These are phyloP conservation scores for Petrosia ficiformis DNA, from an alignment of 37 sponge, comb jelly and placozoan genomes.

Conservation along the genomic window DNA sequence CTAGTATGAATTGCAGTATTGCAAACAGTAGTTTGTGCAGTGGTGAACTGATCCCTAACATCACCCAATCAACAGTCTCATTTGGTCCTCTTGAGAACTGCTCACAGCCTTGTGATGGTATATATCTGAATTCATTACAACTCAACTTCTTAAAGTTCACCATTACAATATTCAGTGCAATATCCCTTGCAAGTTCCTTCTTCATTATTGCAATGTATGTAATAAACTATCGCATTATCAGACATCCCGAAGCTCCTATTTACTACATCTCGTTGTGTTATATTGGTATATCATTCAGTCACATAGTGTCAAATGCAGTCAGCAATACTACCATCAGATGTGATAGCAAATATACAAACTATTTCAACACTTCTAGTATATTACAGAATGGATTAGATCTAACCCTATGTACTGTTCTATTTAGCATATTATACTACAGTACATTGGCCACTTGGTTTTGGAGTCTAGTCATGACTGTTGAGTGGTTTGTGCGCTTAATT, in stretches of 20 bases:
- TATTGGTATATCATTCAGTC: conserved; percentile 6
- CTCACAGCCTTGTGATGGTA: conserved; percentile 48
- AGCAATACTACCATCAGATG: conserved; percentile 25
- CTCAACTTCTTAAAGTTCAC: conserved; percentile 8
- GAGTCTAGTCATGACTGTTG: conserved; percentile 36
- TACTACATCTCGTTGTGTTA: conserved; percentile 51
- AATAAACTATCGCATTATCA: conserved; percentile 28
- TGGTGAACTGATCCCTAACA: neutral
- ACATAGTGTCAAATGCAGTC: conserved; percentile 21
- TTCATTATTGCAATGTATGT: conserved; percentile 26
- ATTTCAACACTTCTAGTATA: conserved; percentile 11
- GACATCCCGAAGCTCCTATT: conserved; percentile 26
- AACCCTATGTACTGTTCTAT: conserved; percentile 29
- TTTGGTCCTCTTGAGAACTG: conserved; percentile 52
- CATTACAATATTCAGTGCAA: conserved; percentile 3
- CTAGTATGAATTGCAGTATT: neutral
- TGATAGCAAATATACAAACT: neutral
- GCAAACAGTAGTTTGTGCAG: neutral
- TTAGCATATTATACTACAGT: conserved; percentile 46
- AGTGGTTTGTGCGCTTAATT: conserved; percentile 39
- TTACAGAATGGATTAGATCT: neutral
- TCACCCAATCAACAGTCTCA: neutral
- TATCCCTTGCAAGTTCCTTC: conserved; percentile 18
- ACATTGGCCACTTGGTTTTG: conserved; percentile 54
- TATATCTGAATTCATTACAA: conserved; percentile 24